These are phyloP conservation scores for Leptinotarsa rubiginosa DNA, from an alignment of 2,888 invertebrate species.

Conservation along the genomic window DNA sequence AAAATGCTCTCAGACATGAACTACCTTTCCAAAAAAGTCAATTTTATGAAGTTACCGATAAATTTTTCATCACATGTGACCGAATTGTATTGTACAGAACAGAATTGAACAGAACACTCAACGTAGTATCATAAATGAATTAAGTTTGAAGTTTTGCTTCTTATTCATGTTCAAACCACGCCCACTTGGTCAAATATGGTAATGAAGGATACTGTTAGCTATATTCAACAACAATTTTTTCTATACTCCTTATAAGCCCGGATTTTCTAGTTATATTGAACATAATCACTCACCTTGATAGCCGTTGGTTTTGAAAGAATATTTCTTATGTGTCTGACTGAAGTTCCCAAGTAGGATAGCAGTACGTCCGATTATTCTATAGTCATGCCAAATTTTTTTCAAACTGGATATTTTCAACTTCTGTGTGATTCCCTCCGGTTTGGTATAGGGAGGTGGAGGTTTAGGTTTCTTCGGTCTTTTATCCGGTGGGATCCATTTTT, in stretches of 20 bases:
- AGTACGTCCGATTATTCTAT: conserved; percentile 50
- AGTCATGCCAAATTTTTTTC: conserved; percentile 61
- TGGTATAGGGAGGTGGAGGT: conserved; percentile 52
- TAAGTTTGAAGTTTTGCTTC: too few species aligned
- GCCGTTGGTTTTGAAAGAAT: conserved; percentile 56
- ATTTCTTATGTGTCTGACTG: conserved; percentile 59
- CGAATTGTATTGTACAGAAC: too few species aligned
- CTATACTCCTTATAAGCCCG: background rate
- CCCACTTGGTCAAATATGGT: too few species aligned
- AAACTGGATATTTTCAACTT: conserved; percentile 57
- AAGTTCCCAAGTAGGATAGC: conserved; percentile 57
- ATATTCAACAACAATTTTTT: too few species aligned
- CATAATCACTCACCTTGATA: conserved; percentile 57
- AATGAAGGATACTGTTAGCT: too few species aligned
- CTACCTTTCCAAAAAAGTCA: too few species aligned
- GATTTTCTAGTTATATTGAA: background rate
- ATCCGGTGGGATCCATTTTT: conserved; percentile 63
- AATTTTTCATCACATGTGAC: too few species aligned
- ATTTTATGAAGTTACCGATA: too few species aligned
- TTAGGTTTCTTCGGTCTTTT: conserved; percentile 48
- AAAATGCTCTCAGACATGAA: too few species aligned
- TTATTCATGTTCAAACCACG: too few species aligned
- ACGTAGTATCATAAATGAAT: too few species aligned
- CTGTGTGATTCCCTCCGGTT: conserved; percentile 58
- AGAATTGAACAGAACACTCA: too few species aligned